phyloP scores from a whole-genome alignment of 2,797 vertebrate species.

The Ctenosaura bakeri region DNA sequence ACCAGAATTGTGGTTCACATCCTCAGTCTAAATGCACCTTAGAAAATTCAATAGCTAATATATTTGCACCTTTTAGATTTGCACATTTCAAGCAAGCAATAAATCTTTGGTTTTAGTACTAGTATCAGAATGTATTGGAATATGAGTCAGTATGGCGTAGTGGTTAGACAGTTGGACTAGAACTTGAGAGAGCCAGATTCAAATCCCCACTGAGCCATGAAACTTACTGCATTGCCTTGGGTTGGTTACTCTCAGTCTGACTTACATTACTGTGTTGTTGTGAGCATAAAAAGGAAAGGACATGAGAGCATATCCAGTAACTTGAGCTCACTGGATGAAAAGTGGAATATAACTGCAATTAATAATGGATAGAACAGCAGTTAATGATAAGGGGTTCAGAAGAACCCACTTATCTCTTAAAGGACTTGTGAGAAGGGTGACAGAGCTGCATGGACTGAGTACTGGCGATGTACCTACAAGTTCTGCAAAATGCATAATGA shows the following conservation, averaged over 20 bases:
- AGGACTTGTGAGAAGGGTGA: not conserved
- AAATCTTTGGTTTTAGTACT: no score
- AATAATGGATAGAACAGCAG: not conserved
- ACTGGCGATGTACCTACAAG: not conserved
- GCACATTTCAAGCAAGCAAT: not conserved
- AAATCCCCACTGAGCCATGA: not conserved
- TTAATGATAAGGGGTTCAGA: not conserved
- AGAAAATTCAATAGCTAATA: not conserved
- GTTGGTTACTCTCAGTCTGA: not conserved
- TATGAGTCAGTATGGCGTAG: not conserved
- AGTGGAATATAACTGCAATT: not conserved
- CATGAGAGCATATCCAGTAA: not conserved
- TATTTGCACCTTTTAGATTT: not conserved
- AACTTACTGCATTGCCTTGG: not conserved
- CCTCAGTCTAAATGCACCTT: not conserved
- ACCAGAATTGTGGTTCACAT: not conserved
- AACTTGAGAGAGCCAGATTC: not conserved
- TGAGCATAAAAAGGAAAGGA: not conserved
- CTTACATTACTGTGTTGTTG: not conserved
- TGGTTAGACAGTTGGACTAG: not conserved
- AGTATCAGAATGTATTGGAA: no score
- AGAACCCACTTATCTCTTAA: not conserved
- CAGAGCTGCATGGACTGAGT: not conserved
- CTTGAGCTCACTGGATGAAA: not conserved
- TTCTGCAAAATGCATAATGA: not conserved